Evolutionary conservation across 2,797 vertebrate genomes (phyloP).

Genomic region (Cichlasoma orientale): DNA sequence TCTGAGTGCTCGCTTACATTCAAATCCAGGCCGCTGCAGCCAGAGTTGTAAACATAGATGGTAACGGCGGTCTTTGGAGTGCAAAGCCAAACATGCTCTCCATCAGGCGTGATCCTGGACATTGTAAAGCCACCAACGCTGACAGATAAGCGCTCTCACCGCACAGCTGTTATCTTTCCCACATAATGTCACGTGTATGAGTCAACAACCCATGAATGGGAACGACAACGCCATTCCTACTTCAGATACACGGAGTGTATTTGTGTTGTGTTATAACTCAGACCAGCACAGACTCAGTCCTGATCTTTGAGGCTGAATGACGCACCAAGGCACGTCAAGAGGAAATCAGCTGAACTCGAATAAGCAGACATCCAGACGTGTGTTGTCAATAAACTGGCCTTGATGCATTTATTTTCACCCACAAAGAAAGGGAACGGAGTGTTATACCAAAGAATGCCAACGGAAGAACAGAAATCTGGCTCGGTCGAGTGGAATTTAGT

Average conservation of each 20-base stretch:
- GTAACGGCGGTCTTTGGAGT: not conserved
- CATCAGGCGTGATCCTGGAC: conserved; percentile 7
- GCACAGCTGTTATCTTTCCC: not conserved
- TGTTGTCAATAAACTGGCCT: not conserved
- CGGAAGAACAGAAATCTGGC: not conserved
- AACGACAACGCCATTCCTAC: not conserved
- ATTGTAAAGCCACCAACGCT: not conserved
- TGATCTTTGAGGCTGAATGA: not conserved
- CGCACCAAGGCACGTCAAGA: not conserved
- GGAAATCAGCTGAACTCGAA: not conserved
- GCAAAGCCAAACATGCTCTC: conserved; percentile 10
- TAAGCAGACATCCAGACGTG: not conserved
- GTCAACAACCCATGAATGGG: conserved; percentile 11
- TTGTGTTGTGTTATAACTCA: not conserved
- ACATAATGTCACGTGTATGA: not conserved
- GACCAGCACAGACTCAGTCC: not conserved
- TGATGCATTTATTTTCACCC: not conserved
- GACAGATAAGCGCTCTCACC: conserved; percentile 17
- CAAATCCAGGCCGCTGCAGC: not conserved
- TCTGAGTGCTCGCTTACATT: conserved; percentile 53
- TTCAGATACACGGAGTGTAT: not conserved
- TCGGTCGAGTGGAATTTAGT: not conserved
- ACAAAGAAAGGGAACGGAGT: not conserved
- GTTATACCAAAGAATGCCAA: conserved; percentile 1
- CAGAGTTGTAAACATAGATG: conserved; percentile 42